Evolutionary conservation across 2,888 invertebrate species (phyloP).

Genomic region (Junonia oenone): DNA sequence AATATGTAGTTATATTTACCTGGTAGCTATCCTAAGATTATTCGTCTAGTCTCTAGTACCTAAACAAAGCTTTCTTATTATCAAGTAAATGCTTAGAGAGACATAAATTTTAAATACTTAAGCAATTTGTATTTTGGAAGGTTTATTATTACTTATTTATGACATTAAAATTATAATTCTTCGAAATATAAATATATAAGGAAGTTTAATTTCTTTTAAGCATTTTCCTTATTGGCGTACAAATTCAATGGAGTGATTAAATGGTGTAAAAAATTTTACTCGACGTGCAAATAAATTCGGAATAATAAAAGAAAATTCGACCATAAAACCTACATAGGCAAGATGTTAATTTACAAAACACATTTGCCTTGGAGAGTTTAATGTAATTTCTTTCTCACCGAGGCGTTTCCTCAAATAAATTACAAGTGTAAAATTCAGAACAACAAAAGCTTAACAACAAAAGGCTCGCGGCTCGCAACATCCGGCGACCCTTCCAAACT

Average conservation of each 20-base stretch:
- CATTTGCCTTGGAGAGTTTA: conserved; percentile 75
- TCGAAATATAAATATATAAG: no score
- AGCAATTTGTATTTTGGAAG: neutral
- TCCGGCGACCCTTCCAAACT: conserved; percentile 78
- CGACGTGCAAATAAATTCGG: conserved; percentile 31
- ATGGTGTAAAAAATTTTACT: conserved; percentile 15
- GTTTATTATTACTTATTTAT: no score
- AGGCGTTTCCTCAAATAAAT: conserved; percentile 79
- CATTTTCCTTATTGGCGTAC: conserved; percentile 6
- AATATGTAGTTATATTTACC: no score
- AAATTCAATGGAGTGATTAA: conserved; percentile 18
- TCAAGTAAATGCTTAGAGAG: no score
- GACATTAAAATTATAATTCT: no score
- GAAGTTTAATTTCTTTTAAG: neutral
- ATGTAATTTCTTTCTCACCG: conserved; percentile 76
- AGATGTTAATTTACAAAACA: conserved; percentile 74
- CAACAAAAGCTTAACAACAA: conserved; percentile 78
- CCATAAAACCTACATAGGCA: conserved; percentile 53
- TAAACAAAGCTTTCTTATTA: no score
- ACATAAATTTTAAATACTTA: neutral
- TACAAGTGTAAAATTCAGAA: conserved; percentile 80
- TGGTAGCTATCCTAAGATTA: no score
- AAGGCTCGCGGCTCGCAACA: conserved; percentile 76
- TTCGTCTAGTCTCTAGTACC: no score
- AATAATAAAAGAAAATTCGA: conserved; percentile 40